Conservation (phyloP, 1,140 invertebrate genomes). For the Macrocentrus cingulum region DNA sequence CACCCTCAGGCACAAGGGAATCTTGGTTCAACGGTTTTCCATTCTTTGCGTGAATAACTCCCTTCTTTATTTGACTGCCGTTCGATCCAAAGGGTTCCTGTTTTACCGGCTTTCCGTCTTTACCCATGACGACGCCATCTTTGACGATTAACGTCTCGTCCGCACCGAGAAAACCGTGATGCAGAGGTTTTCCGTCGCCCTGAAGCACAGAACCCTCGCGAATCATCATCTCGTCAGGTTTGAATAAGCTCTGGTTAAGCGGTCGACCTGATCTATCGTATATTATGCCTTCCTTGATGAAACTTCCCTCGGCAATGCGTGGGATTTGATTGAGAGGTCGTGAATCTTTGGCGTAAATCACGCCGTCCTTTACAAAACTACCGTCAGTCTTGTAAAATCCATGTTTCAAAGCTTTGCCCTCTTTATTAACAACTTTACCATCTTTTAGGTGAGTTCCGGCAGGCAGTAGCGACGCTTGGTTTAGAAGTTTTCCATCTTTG, state of each 20-base stretch:
- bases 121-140: constrained; percentile 45
- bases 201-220: constrained; percentile 48
- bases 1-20: constrained; percentile 49
- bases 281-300: constrained; percentile 45
- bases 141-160: constrained; percentile 46
- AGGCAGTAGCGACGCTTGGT: constrained; percentile 52
- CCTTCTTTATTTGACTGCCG: constrained; percentile 49
- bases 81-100: constrained; percentile 51
- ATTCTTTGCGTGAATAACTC: constrained; percentile 44
- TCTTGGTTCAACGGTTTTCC: constrained; percentile 50
- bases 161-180: constrained; percentile 41
- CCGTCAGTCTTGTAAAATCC: constrained; percentile 52
- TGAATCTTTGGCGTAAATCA: constrained; percentile 45
- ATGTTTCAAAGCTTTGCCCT: constrained; percentile 49
- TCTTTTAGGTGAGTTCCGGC: constrained; percentile 49
- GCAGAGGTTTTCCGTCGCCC: constrained; percentile 34
- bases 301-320: constrained; percentile 45
- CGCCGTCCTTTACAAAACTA: constrained; percentile 51
- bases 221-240: constrained; percentile 44
- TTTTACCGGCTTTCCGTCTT: constrained; percentile 50
- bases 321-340: constrained; percentile 48
- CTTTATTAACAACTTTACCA: constrained; percentile 51
- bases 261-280: constrained; percentile 41
- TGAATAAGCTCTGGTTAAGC: constrained; percentile 50
- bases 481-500: constrained; percentile 50